Conservation (phyloP, 1,140 invertebrate species). For the Calliphora vicina region DNA sequence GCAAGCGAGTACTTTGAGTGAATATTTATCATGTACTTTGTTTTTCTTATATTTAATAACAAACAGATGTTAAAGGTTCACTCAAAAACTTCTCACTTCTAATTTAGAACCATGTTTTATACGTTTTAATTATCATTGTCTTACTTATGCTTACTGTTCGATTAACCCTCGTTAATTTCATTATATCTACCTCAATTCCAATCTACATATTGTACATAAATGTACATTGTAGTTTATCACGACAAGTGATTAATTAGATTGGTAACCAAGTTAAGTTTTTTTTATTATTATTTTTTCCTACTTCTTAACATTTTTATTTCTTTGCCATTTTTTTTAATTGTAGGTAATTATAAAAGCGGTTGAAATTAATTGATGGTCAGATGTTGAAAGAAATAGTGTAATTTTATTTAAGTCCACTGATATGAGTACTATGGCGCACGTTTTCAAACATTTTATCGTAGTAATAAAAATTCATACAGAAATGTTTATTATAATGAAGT, state of each 20-base stretch:
- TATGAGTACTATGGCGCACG: no score
- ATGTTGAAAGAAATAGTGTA: neutral
- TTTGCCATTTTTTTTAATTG: neutral
- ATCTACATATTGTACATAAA: neutral
- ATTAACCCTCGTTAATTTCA: neutral
- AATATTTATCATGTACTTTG: no score
- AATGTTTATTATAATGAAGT: no score
- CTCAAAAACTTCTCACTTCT: no score
- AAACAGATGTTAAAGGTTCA: no score
- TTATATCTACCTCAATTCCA: neutral
- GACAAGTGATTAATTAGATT: conserved; percentile 26
- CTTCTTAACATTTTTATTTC: neutral
- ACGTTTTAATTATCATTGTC: no score
- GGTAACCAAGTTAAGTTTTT: neutral
- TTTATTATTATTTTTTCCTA: neutral
- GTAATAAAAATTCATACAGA: no score
- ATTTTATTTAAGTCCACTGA: no score
- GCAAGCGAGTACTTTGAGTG: no score
- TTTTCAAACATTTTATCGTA: no score
- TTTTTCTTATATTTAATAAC: no score
- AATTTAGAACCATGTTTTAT: no score
- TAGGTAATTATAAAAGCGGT: neutral
- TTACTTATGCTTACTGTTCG: neutral
- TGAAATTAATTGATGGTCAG: neutral
- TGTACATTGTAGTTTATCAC: neutral